These are phyloP conservation scores for Geophilus truncorum DNA, from an alignment of 2,888 invertebrate genomes.

Conservation along the genomic window DNA sequence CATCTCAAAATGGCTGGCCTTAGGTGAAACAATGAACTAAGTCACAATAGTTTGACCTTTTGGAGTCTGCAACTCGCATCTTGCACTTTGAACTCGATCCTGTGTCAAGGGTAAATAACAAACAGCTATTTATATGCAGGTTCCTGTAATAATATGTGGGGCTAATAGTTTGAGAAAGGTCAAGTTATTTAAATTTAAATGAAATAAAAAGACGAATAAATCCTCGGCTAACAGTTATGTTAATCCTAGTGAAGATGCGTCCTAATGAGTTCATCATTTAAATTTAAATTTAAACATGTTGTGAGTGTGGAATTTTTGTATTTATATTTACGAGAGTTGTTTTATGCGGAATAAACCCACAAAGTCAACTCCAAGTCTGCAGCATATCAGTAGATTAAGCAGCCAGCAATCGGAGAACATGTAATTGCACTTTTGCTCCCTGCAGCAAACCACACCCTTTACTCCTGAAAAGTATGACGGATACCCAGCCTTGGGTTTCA, in stretches of 20 bases:
- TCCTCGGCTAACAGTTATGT: background rate
- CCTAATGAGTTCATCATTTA: background rate
- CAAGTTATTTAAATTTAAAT: background rate
- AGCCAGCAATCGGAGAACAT: background rate
- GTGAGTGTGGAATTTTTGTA: too few species aligned
- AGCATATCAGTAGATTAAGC: background rate
- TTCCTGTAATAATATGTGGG: background rate
- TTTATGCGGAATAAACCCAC: background rate
- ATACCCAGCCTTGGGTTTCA: background rate
- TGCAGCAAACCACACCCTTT: background rate
- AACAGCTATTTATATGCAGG: background rate
- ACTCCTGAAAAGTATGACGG: background rate
- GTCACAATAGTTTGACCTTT: background rate
- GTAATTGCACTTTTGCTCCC: slow-evolving; percentile 1
- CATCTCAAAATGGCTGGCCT: background rate
- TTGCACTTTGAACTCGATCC: background rate
- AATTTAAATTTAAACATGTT: too few species aligned
- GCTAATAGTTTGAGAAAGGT: background rate
- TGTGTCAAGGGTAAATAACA: background rate
- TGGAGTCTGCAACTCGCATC: background rate
- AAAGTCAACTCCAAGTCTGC: background rate
- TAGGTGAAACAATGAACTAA: background rate
- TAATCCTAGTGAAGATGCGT: background rate
- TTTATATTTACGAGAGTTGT: too few species aligned
- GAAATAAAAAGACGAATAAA: background rate